Percentiles rank a stretch among this genome's conserved stretches.
These are phyloP conservation scores for Ivindomyrus marchei DNA, from an alignment of 2,113 vertebrate species.

Conservation along the genomic window DNA sequence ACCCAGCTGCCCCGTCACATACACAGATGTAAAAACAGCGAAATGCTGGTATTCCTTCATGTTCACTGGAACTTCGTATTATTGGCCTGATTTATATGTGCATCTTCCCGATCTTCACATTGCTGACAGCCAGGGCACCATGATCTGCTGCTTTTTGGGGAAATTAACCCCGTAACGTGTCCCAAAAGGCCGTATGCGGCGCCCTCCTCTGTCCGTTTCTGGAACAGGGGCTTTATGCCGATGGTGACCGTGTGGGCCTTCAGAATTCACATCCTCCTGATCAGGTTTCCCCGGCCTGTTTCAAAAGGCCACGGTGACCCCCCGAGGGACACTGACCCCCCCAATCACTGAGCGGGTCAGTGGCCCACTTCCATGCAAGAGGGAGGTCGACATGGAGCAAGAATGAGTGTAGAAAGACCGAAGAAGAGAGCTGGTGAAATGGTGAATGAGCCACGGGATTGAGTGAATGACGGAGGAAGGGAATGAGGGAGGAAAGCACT, in stretches of 20 bases:
- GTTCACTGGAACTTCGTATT: neutral
- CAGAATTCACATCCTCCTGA: neutral
- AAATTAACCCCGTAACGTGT: neutral
- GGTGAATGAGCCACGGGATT: neutral
- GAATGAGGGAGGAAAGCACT: constrained; percentile 5
- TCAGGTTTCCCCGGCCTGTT: neutral
- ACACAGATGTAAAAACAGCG: neutral
- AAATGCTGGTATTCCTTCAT: neutral
- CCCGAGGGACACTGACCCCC: neutral
- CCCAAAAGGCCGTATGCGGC: neutral
- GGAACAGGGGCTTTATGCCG: neutral
- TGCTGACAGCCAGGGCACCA: neutral
- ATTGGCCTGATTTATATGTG: neutral
- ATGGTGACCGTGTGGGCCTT: neutral
- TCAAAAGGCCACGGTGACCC: neutral
- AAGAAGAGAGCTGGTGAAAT: neutral
- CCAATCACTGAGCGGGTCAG: neutral
- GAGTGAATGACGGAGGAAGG: neutral
- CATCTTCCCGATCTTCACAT: neutral
- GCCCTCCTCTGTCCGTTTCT: neutral
- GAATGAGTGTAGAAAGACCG: neutral
- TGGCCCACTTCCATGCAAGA: neutral
- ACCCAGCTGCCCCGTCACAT: neutral
- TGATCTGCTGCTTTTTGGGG: neutral
- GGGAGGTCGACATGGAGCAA: neutral